Evolutionary conservation across 2,113 vertebrate species (phyloP).

Genomic region (Lipophrys pholis): DNA sequence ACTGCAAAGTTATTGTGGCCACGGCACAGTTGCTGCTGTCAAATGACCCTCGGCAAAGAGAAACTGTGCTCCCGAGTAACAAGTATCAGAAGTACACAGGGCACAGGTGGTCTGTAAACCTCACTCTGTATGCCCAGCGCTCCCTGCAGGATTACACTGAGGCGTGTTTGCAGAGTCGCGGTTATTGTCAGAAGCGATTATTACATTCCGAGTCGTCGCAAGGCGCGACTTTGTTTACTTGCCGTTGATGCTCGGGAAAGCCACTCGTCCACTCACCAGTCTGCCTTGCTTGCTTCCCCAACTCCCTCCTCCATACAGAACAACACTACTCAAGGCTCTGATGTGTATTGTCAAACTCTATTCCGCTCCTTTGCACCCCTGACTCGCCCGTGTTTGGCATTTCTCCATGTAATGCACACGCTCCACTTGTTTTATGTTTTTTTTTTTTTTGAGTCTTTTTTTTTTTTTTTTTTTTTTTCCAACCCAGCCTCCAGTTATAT

Average conservation of each 20-base stretch:
- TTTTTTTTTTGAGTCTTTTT: conserved; percentile 28
- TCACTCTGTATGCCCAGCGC: neutral
- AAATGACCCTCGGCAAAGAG: too few species aligned
- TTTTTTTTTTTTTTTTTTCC: conserved; percentile 32
- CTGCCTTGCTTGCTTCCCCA: neutral
- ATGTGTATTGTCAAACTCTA: conserved; percentile 15
- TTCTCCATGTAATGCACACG: conserved; percentile 51
- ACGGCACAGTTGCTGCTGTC: too few species aligned
- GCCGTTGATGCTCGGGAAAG: conserved; percentile 6
- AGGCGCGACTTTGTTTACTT: conserved; percentile 41
- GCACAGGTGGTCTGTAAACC: conserved; percentile 9
- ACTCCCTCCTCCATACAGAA: conserved; percentile 17
- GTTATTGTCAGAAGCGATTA: conserved; percentile 44
- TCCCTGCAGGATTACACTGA: conserved; percentile 4
- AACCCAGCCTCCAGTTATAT: conserved; percentile 51
- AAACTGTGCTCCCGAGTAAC: neutral
- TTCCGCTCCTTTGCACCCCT: conserved; percentile 12
- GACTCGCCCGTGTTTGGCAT: conserved; percentile 48
- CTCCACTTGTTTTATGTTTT: conserved; percentile 44
- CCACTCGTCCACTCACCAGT: neutral
- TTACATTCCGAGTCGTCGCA: conserved; percentile 34
- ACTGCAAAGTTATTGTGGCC: too few species aligned
- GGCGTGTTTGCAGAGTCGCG: conserved; percentile 44
- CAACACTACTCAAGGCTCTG: conserved; percentile 16
- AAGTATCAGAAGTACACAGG: conserved; percentile 1